Evolutionary conservation across 2,888 invertebrate genomes (phyloP), one percentile per base, ranked within the genome.

Genomic region (Thecophora atra): DNA sequence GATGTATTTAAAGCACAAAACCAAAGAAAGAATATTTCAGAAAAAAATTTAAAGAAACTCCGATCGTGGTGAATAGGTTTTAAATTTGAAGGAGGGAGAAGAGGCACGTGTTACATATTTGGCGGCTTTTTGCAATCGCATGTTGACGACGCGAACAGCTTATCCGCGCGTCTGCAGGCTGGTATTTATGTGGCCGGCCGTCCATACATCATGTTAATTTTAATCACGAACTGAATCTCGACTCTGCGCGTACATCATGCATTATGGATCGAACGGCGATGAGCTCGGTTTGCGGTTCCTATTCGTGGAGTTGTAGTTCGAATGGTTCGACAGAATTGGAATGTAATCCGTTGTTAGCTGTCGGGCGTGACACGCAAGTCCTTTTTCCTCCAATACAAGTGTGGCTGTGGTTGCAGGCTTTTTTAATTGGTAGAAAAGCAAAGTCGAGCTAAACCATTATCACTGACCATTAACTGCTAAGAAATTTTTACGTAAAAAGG

Each of bases 211-310:
- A 72, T 74, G 72, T 74, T 74, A 72, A 70, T 63, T 74, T 74
- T 74, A 74, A 74, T 74, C 74, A 74, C 74, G 74, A 72, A 74
- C 67, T 62, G 63, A 74, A 74, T 70, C 70, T 72, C 70, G 70
- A 44, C 70, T 70, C 70, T 67, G 24, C 72, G 72, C 65, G 56
- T 58, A 72, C 73, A 72, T 74, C 72, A 63, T 74, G 71, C 72
- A 66, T 72, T 74, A 70, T 70, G 74, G 72, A 63, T 67, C 24
- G 58, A 28, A 58, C 17, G 28, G 28, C 24, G 42, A 54, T 63
- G 62, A 24, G 63, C 56, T 66, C 51, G 47, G 5, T 7, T 44
- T 47, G 47, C 15, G 47, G 17, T 17, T 11, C 47, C 6, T 11
- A 5, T 37, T 37, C 37, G 37, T 37, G 37, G 2, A 37, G 6